Evolutionary conservation across 2,113 vertebrate species (phyloP).

Genomic region (Helogale parvula): DNA sequence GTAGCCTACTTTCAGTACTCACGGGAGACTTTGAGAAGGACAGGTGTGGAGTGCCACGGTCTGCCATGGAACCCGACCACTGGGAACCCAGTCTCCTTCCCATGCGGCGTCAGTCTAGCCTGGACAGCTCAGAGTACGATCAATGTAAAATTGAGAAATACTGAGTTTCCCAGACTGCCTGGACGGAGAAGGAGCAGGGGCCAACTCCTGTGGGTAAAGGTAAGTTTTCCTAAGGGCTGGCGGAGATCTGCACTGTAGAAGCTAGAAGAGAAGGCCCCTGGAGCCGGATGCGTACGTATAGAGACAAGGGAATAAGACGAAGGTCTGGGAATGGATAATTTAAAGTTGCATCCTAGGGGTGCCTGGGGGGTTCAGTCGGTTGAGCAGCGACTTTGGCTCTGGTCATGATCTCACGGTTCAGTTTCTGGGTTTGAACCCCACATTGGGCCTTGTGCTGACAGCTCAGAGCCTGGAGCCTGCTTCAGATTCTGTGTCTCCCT

Average conservation of each 20-base stretch:
- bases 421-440: no score
- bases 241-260: not conserved
- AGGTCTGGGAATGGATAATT: not conserved
- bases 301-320: not conserved
- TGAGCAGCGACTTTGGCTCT: no score
- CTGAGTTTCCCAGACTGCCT: not conserved
- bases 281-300: no score
- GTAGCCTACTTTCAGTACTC: not conserved
- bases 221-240: not conserved
- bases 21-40: not conserved
- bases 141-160: not conserved
- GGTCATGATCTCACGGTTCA: no score
- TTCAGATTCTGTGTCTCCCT: no score
- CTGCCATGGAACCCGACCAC: not conserved
- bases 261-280: not conserved
- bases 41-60: not conserved
- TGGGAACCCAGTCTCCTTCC: not conserved
- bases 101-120: not conserved
- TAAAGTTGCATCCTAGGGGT: not conserved
- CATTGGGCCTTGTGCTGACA: no score
- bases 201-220: not conserved
- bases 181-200: not conserved
- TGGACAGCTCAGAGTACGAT: not conserved
- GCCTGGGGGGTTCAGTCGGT: no score
- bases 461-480: no score